Evolutionary conservation across 2,888 invertebrate genomes (phyloP), one percentile per base, ranked within the genome.

Genomic region (Crocallis elinguaria): DNA sequence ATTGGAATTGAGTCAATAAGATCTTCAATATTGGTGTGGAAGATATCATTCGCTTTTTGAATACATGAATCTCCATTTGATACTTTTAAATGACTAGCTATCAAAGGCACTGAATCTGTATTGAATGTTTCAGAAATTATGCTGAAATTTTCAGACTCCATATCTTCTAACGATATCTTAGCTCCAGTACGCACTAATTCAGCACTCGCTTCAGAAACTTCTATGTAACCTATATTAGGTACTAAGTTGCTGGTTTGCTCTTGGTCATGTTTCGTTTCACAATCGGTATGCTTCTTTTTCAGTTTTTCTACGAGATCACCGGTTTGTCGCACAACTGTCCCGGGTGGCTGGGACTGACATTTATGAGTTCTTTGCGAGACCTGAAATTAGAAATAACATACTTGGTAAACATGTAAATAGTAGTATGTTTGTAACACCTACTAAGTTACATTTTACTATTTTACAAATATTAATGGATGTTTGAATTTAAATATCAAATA

Each of bases 331-430:
- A 92, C 77, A 1, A 93, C 93, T 11, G 88, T 90, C 11, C 93
- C 94, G 23, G 93, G 93, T 45, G 94, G 93, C 71, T 94, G 94
- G 2, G 89, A 89, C 53, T 93, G 92, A 73, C 96, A 97, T 84
- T 96, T 96, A 72, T 97, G 96, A 2, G 96, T 96, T 71, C 96
- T 92, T 79, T 96, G 95, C 43, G 96, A 96, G 7, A 96, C 96
- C 94, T 94, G 68, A 14, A 60, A 78, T 9, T 36, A 30, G 12
- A 0, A 33, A 33, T 2, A 11, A 29, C 1, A 3, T 27, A 27
- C 27, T 27, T 27, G 3, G n/a, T n/a, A n/a, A n/a, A n/a, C n/a
- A n/a, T n/a, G n/a, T n/a, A n/a, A n/a, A n/a, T n/a, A n/a, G n/a
- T n/a, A n/a, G n/a, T n/a, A n/a, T n/a, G n/a, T n/a, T n/a, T n/a